Percentiles rank a stretch among this genome's conserved stretches.
These are phyloP conservation scores for Acanthochromis polyacanthus DNA, from an alignment of 2,113 vertebrate genomes.

Conservation along the genomic window DNA sequence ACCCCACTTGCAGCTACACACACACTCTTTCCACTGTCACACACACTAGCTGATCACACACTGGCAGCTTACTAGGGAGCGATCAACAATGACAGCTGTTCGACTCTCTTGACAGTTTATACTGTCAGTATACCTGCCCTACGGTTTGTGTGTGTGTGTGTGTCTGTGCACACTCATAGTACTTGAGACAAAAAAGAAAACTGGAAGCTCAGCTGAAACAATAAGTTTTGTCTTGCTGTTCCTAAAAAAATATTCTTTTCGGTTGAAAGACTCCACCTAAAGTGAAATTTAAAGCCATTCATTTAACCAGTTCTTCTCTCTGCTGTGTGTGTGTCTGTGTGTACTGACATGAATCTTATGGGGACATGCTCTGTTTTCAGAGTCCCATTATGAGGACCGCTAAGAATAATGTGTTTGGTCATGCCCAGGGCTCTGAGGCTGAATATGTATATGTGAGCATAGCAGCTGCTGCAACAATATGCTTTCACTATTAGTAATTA, in stretches of 20 bases:
- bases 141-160: slow-evolving; percentile 8
- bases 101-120: slow-evolving; percentile 59
- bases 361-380: too few species aligned
- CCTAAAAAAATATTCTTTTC: slow-evolving; percentile 4
- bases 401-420: too few species aligned
- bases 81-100: slow-evolving; percentile 71
- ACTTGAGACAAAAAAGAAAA: slow-evolving; percentile 2
- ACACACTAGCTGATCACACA: slow-evolving; percentile 60
- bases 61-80: slow-evolving; percentile 58
- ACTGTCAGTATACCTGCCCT: slow-evolving; percentile 57
- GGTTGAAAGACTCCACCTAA: slow-evolving; percentile 13
- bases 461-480: too few species aligned
- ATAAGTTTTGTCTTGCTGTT: neutral
- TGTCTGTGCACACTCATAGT: neutral
- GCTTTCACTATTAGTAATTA: too few species aligned
- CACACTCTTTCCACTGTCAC: slow-evolving; percentile 51
- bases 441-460: too few species aligned
- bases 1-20: slow-evolving; percentile 40
- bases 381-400: too few species aligned
- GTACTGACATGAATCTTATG: neutral
- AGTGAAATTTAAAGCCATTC: slow-evolving; percentile 22
- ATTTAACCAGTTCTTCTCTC: neutral
- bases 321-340: neutral
- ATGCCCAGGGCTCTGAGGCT: too few species aligned
- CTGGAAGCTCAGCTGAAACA: slow-evolving; percentile 9